Base-by-base conservation (phyloP, 2,113 vertebrate genomes). In the Bujurquina vittata region DNA sequence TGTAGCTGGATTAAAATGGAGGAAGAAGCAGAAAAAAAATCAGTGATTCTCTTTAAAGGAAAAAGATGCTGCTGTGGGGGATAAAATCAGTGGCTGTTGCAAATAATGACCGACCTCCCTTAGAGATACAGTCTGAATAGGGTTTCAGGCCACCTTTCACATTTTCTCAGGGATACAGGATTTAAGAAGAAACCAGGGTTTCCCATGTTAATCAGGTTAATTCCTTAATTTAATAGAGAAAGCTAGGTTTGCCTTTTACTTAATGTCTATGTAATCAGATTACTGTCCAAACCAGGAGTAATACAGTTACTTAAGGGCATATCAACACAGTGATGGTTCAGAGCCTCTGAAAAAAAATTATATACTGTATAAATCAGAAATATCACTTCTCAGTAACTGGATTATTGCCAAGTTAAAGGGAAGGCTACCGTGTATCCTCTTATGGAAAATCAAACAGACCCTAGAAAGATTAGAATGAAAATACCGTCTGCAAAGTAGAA, bases 171-270 rank as follows among this genome's bases (percentile, higher is more conserved):
- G 54, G 59, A 58, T 80, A 4, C 33, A 26, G n/a, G 9, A 49
- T 29, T 58, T 23, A 46, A 59, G 55, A 20, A 59, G 57, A 60
- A 77, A 33, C 20, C 23, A 23, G 40, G 6, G 35, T 61, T 84
- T 84, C 74, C 33, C 40, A 0, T 40, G 46, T 69, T 78, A 61
- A 86, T 26, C 55, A 20, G 37, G 29, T 80, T 73, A 83, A 80
- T 49, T 67, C 26, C 4, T 31, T 80, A 75, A 87, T 37, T n/a
- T 75, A 46, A 31, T 79, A 26, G 73, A 78, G 52, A 14, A 67
- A 85, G 77, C 29, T 3, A 14, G 12, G 37, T 69, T 77, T 33
- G 52, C 18, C 72, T 40, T 83, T 69, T 80, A 46, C 37, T 52
- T 69, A 33, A 87, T 73, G 40, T 56, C 2, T 10, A 15, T 3